phyloP scores from a whole-genome alignment of 2,113 vertebrate genomes.

The Thalassarche chlororhynchos region DNA sequence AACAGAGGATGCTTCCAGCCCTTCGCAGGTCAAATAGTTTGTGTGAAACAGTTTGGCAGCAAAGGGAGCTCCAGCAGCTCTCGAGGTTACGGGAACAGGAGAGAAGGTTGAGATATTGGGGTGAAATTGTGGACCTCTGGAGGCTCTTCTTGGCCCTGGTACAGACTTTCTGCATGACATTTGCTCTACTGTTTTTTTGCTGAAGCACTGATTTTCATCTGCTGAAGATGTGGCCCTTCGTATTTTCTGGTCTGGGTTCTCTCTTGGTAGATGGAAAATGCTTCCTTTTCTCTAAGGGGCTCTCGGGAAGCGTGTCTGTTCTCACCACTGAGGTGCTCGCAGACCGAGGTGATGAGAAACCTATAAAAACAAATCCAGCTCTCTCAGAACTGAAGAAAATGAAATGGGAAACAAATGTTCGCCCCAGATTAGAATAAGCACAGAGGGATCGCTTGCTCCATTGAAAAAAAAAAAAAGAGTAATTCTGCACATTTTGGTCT shows the following conservation, averaged over 20 bases:
- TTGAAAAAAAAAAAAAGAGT: background rate
- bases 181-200: background rate
- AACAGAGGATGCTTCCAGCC: background rate
- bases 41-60: background rate
- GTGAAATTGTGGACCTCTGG: background rate
- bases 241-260: background rate
- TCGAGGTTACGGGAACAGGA: background rate
- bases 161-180: background rate
- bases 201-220: background rate
- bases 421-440: background rate
- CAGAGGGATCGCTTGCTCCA: background rate
- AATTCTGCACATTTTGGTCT: conserved; percentile 32
- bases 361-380: background rate
- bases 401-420: conserved; percentile 53
- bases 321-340: background rate
- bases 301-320: background rate
- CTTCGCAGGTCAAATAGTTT: background rate
- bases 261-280: background rate
- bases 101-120: background rate
- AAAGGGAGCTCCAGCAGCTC: background rate
- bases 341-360: background rate
- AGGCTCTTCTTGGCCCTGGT: background rate
- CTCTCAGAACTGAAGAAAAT: background rate
- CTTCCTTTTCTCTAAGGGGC: background rate
- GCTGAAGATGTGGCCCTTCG: background rate